Conservation (phyloP, 23 tunicate genomes). For the Diplosoma virens region DNA sequence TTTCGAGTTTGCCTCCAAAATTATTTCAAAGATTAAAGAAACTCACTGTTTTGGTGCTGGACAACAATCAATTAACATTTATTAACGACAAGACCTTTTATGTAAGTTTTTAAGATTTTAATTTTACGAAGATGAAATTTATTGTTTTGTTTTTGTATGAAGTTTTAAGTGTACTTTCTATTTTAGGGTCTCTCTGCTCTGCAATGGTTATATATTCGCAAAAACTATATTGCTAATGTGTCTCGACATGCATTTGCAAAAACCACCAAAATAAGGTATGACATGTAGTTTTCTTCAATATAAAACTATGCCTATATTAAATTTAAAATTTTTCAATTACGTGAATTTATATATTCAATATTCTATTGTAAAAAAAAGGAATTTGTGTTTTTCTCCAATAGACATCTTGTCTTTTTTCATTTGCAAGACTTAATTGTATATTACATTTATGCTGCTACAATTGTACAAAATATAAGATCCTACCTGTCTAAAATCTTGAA, state of each 20-base stretch:
- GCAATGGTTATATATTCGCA: conserved; percentile 76
- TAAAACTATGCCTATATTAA: too few species aligned
- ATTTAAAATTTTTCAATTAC: too few species aligned
- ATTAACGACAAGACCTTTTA: conserved; percentile 37
- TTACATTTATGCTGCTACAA: too few species aligned
- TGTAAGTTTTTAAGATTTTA: conserved; percentile 9
- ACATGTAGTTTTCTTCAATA: too few species aligned
- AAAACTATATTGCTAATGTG: conserved; percentile 41
- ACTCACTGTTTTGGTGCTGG: conserved; percentile 76
- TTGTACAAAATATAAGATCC: too few species aligned
- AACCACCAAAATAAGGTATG: conserved; percentile 34
- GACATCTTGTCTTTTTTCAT: not conserved
- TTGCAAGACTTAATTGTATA: too few species aligned
- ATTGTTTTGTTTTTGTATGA: not conserved
- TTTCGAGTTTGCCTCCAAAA: conserved; percentile 14
- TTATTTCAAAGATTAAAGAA: conserved; percentile 47
- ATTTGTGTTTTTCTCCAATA: not conserved
- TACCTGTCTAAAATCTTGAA: too few species aligned
- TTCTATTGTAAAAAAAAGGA: too few species aligned
- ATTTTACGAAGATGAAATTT: not conserved
- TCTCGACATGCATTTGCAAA: conserved; percentile 24
- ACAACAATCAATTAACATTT: conserved; percentile 54
- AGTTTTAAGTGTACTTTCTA: not conserved
- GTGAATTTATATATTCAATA: too few species aligned
- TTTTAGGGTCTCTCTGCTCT: conserved; percentile 50